Base-by-base conservation (phyloP, 1,140 invertebrate species). In the Drosophila miranda region DNA sequence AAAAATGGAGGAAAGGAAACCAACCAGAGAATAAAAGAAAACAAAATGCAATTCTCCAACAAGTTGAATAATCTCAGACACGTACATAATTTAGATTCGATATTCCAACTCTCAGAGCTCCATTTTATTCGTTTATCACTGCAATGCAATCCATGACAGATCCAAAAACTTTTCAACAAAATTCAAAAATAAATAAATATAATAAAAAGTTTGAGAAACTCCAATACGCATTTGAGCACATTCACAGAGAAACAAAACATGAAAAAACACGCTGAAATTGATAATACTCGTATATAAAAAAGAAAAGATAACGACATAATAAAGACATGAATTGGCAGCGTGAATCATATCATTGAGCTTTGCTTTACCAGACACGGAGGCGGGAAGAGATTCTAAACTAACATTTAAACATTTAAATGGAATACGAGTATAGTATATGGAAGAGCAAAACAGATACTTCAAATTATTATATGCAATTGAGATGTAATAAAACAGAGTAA, bases 341-440 rank as follows among this genome's bases (percentile, higher is more conserved):
- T 74, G 74, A 67, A 78, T 82, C 79, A 82, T 82, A 82, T 84
- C 80, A 84, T 83, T 84, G 80, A 76, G 80, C 75, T 84, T 84
- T 83, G 80, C 80, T 79, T 84, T 75, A 59, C 71, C 48, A 77
- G 54, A 53, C 56, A 76, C 62, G 50, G 71, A 52, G 75, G 45
- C 62, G 50, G 71, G 46, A 75, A 57, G 56, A 78, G 70, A 78
- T 83, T 82, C 71, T 83, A 78, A 83, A 69, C 46, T 60, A 78
- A 64, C 63, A 51, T 52, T 46, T 48, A 53, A 52, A 51, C 55
- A 7, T 16, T 16, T 16, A 50, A 70, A 49, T 28, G 38, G 28
- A 56, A 56, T 28, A 26, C 23, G 23, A 26, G 23, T 26, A 58
- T 54, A 26, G 23, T 26, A 58, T 54, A 48, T 55, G 51, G 46